Base-by-base conservation (phyloP, 2,797 vertebrate genomes). In the Alfaro cultratus region DNA sequence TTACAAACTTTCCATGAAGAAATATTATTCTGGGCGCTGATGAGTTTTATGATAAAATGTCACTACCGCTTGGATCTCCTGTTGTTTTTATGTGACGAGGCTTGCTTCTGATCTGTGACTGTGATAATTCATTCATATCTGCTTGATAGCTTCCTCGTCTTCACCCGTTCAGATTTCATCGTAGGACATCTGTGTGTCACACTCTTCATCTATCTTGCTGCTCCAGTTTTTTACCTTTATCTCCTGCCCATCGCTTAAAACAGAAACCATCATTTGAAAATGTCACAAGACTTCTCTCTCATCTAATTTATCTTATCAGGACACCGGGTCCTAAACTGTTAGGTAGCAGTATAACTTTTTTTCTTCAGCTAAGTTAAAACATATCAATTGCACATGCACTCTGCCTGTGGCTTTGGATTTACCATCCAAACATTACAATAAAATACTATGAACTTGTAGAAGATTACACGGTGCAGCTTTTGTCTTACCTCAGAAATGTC, bases 401-500 rank as follows among this genome's bases (percentile, higher is more conserved):
- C 9, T 41, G 21, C 5, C 18, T 67, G 36, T 26, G 64, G 21
- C 64, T 21, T 29, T 36, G 49, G 46, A 83, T 82, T 78, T 53
- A 73, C n/a, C 21, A 73, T 55, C 55, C 34, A 70, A 75, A 83
- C 73, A 80, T 41, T 13, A 47, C 34, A 76, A 34, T 55, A 46
- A 83, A 77, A 80, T 73, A 75, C 45, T 43, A 41, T 3, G 46
- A 64, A 51, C 36, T 41, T 18, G 46, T 85, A 49, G 87, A 91
- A 91, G 87, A 76, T 90, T 85, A 82, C 39, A 5, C 49, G 36
- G 39, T 55, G 80, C 60, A 49, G 75, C 81, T 74, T 91, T 88
- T 85, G 79, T 82, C 77, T 80, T 67, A 45, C 71, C 62, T 81
- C 77, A 74, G 41, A 92, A 93, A 93, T 92, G 89, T 86, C 90